Evolutionary conservation across 2,113 vertebrate genomes (phyloP).

Genomic region (Cacatua alba): DNA sequence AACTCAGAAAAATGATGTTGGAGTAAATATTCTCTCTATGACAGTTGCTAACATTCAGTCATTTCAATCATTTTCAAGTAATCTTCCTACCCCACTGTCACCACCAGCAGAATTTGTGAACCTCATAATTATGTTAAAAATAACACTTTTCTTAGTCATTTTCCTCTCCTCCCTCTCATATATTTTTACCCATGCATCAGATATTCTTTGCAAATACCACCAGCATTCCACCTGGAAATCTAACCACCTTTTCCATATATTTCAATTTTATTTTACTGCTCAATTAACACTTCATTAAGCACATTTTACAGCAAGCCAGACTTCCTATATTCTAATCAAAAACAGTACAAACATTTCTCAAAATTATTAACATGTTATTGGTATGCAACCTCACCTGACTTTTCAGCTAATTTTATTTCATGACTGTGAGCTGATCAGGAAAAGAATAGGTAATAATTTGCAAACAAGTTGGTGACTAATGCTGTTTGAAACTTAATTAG

Average conservation of each 20-base stretch:
- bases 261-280: not conserved
- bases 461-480: not conserved
- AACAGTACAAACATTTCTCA: not conserved
- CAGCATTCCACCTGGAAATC: not conserved
- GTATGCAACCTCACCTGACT: not conserved
- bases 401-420: slow-evolving; percentile 1
- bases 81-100: not conserved
- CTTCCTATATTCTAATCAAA: not conserved
- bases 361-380: not conserved
- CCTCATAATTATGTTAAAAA: not conserved
- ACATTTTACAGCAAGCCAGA: not conserved
- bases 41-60: not conserved
- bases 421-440: not conserved
- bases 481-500: not conserved
- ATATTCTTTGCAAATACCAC: not conserved
- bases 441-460: not conserved
- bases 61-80: not conserved
- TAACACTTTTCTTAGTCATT: not conserved
- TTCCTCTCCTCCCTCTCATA: not conserved
- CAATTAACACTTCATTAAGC: not conserved
- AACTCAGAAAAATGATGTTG: not conserved
- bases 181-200: not conserved
- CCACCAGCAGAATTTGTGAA: not conserved
- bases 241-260: not conserved
- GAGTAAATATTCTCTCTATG: not conserved